Base-by-base conservation (phyloP, 2,797 vertebrate species). In the Pyrocephalus nanus region DNA sequence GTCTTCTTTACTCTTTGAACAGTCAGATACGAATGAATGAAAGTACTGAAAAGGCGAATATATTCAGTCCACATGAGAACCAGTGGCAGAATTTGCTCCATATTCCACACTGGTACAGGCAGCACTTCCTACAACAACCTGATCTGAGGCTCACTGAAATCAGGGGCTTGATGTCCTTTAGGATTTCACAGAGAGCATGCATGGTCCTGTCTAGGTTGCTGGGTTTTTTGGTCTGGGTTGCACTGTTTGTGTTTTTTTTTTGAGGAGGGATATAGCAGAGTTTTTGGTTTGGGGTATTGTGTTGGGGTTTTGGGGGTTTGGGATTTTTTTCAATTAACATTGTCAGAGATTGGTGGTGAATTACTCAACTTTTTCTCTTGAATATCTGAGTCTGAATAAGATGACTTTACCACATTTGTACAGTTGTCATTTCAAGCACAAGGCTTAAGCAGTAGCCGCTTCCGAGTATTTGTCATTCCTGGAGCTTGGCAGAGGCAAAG, bases 361-460 rank as follows among this genome's bases (percentile, higher is more conserved):
- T 87, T 86, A 45, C 8, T 4, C 40, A 57, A 15, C n/a, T 43
- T 82, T 50, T 84, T 69, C 81, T 73, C 72, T 64, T 88, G 50
- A 29, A 40, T 71, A 48, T 55, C 72, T 86, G 10, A 73, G 61
- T n/a, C 72, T 45, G 34, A 73, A 18, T 74, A 67, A 92, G 74
- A 88, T 81, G 8, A 81, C 77, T 96, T 94, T 51, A 82, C 54
- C 61, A 76, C 53, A 30, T 78, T 83, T 61, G 43, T 66, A 32
- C 34, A 54, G 67, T 57, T 95, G 90, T 93, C 83, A 81, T 88
- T 94, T 95, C 55, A 92, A 74, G 78, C 80, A 58, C 50, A 82
- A 87, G 57, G 62, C 30, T 95, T 97, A 91, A 96, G 78, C 51
- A 64, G 66, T 36, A 84, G 55, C 65, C 92, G 12, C 84, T 92